phyloP scores from a whole-genome alignment of 1,140 invertebrate genomes.

The Polypedilum pembai region DNA sequence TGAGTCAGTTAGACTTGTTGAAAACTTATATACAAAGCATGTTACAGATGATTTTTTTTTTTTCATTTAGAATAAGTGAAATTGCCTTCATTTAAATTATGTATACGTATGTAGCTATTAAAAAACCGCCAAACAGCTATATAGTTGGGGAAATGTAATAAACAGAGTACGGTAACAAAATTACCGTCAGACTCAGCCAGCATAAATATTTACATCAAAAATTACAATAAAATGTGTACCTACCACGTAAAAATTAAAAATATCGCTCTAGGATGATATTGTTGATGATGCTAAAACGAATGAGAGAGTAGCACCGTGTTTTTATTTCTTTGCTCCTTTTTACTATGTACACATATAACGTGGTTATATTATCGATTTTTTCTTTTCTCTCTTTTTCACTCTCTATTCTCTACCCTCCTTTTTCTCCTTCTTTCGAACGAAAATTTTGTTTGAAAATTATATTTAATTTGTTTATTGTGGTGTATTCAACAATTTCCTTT shows the following conservation, averaged over 20 bases:
- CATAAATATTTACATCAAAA: constrained; percentile 14
- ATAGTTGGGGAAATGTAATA: too few species aligned
- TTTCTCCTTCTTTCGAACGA: background rate
- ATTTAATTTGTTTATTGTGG: background rate
- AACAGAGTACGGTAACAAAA: too few species aligned
- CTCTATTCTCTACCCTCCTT: background rate
- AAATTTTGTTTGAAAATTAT: constrained; percentile 14
- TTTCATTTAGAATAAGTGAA: too few species aligned
- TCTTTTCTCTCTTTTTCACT: constrained; percentile 9
- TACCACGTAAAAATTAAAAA: background rate
- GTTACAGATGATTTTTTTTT: too few species aligned
- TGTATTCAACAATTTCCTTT: too few species aligned
- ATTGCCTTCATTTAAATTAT: too few species aligned
- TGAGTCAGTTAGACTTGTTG: too few species aligned
- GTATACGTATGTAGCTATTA: too few species aligned
- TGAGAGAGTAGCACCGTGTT: background rate
- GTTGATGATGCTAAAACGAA: background rate
- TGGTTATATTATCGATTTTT: constrained; percentile 20
- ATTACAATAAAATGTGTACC: background rate
- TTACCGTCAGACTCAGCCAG: too few species aligned
- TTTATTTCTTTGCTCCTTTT: background rate
- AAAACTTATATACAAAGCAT: too few species aligned
- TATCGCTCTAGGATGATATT: too few species aligned
- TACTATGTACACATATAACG: background rate
- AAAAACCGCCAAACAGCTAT: too few species aligned